Evolutionary conservation across 2,113 vertebrate genomes (phyloP).

Genomic region (cat (Felis catus)): DNA sequence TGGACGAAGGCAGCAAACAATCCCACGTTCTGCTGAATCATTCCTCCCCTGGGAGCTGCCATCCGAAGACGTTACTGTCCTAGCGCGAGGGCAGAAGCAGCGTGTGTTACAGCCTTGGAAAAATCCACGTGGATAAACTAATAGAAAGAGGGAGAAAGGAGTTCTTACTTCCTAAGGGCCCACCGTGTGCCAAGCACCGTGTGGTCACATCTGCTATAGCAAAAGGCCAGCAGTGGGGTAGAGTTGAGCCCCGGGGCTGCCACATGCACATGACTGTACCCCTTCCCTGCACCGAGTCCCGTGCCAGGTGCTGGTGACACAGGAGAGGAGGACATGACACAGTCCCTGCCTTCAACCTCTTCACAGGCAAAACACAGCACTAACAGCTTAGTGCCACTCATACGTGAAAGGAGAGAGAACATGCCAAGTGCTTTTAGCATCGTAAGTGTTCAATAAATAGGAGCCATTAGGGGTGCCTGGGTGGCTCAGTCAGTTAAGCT

Average conservation of each 20-base stretch:
- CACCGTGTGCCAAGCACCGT: neutral
- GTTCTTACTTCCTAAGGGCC: accelerated
- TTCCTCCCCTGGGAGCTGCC: neutral
- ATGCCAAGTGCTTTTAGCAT: neutral
- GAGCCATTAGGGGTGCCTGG: neutral
- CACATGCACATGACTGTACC: accelerated
- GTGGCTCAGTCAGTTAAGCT: too few species aligned
- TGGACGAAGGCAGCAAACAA: neutral
- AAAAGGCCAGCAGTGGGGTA: neutral
- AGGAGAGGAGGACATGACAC: neutral
- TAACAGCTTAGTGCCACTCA: neutral
- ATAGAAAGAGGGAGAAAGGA: neutral
- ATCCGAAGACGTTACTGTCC: neutral
- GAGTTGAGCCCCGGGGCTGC: accelerated
- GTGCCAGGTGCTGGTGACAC: neutral
- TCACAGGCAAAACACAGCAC: neutral
- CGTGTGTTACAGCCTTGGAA: neutral
- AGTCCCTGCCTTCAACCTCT: neutral
- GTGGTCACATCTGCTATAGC: accelerated
- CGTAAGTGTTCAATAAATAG: neutral
- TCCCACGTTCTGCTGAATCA: neutral
- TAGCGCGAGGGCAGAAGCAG: neutral
- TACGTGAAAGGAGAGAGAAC: neutral
- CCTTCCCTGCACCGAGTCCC: neutral
- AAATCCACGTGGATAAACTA: neutral